Evolutionary conservation across 1,140 invertebrate species (phyloP), one percentile per base, ranked within the genome.

Genomic region (silkworm (Bombyx mori)): DNA sequence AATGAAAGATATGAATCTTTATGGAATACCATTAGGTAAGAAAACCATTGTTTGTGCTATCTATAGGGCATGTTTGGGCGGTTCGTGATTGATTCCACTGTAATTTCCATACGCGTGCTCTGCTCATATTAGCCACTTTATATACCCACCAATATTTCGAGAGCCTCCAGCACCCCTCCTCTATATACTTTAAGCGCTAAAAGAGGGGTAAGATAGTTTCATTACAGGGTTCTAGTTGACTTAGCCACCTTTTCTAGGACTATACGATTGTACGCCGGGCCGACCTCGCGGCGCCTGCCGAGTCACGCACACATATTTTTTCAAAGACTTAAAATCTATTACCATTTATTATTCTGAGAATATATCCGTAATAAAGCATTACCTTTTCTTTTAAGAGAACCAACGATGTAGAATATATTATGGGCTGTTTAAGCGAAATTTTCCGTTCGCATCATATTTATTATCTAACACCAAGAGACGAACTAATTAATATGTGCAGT

Each of bases 71-170:
- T 79, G 77, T 85, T 84, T 81, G 73, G 75, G 71, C 68, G 62
- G 67, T 82, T 82, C 82, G 82, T 85, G 82, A 86, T 86, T 86
- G 82, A 86, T 86, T 83, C 73, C 68, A 75, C 79, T 77, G 79
- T 81, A 86, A 86, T 86, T 86, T 86, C 80, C 82, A 86, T 86
- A 86, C 79, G 79, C 79, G 80, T 85, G 82, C 66, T 80, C 72
- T 68, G 73, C 69, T 80, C 78, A 73, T 81, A 85, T 85, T 85
- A 82, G 71, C 79, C 70, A 76, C 71, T 73, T 82, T 74, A 75
- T 73, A 73, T 64, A 63, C 67, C 62, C 69, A 75, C 78, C 70
- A 79, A 58, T 22, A 52, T 60, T 57, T 56, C 3, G 7, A 56
- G 66, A 73, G 55, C 68, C 64, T 42, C 54, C 58, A 45, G 8